phyloP scores from a whole-genome alignment of 2,113 vertebrate genomes.

The Andinoacara biseriatus region DNA sequence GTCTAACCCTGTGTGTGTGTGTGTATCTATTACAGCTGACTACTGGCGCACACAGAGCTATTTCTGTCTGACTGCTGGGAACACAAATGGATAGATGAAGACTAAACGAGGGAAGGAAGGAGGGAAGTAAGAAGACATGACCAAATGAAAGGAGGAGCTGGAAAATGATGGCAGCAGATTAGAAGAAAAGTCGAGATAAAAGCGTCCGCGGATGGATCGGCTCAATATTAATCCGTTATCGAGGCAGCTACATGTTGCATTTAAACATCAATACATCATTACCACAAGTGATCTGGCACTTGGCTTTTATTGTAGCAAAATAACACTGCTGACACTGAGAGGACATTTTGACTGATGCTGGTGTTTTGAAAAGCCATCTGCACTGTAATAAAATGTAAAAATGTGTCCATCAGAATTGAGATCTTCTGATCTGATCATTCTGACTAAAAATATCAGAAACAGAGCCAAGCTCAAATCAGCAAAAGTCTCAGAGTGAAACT shows the following conservation, averaged over 20 bases:
- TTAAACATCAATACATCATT: slow-evolving; percentile 25
- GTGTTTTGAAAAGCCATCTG: neutral
- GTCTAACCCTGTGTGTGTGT: slow-evolving; percentile 12
- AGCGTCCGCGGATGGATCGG: neutral
- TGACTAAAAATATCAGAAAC: slow-evolving; percentile 29
- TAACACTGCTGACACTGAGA: neutral
- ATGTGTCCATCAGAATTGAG: neutral
- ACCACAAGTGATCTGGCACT: neutral
- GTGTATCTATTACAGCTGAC: slow-evolving; percentile 60
- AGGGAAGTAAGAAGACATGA: neutral
- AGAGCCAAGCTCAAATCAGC: slow-evolving; percentile 15
- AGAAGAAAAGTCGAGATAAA: slow-evolving; percentile 16
- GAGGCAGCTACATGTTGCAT: neutral
- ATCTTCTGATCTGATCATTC: neutral
- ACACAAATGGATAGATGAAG: slow-evolving; percentile 56
- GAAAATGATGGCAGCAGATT: neutral
- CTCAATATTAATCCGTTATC: neutral
- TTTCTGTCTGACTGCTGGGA: slow-evolving; percentile 75
- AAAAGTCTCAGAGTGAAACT: neutral
- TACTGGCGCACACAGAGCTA: slow-evolving; percentile 60
- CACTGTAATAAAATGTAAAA: neutral
- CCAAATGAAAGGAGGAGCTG: neutral
- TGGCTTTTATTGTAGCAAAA: slow-evolving; percentile 4
- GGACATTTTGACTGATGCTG: neutral
- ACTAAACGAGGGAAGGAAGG: slow-evolving; percentile 1